phyloP scores from a whole-genome alignment of 2,797 vertebrate species.

The Sus cebifrons region DNA sequence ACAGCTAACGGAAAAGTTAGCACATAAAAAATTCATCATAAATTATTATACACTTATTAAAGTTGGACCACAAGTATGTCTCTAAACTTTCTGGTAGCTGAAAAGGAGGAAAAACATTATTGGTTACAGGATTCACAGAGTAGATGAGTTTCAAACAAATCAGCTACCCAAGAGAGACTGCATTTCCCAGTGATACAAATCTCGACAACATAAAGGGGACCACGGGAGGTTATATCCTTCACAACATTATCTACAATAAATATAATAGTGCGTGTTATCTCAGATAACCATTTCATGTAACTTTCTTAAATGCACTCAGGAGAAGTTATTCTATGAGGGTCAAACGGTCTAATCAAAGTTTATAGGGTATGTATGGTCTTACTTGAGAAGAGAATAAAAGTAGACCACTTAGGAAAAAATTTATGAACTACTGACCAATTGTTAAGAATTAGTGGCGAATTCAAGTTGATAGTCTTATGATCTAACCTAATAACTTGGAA shows the following conservation, averaged over 20 bases:
- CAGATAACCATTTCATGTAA: neutral
- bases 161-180: neutral
- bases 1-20: conserved; percentile 38
- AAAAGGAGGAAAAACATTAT: neutral
- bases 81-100: conserved; percentile 23
- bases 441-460: neutral
- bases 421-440: neutral
- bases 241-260: neutral
- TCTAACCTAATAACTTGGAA: neutral
- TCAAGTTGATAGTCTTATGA: neutral
- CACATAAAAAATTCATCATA: neutral
- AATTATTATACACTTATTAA: conserved; percentile 19
- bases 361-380: neutral
- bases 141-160: conserved; percentile 39
- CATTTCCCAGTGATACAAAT: neutral
- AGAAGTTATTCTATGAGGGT: neutral
- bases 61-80: neutral
- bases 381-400: neutral
- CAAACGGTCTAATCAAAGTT: neutral
- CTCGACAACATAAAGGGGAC: neutral
- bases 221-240: neutral
- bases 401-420: neutral
- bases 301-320: neutral
- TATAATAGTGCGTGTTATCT: neutral
- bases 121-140: neutral